phyloP scores from a whole-genome alignment of 2,113 vertebrate genomes.

The Semicossyphus pulcher region DNA sequence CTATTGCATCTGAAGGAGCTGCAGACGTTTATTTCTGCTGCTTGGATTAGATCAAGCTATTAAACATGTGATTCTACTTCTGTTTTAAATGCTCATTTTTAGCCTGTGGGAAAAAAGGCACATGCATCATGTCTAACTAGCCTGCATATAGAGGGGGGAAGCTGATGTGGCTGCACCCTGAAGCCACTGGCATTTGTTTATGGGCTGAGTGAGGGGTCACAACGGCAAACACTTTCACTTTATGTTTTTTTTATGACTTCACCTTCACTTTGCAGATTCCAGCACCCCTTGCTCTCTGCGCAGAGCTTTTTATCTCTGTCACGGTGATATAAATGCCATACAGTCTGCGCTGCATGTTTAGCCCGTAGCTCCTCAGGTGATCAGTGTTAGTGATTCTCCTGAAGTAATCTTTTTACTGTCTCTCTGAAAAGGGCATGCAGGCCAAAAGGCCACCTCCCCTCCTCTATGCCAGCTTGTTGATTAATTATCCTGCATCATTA shows the following conservation, averaged over 20 bases:
- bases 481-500: constrained; percentile 52
- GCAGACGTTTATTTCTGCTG: constrained; percentile 25
- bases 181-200: not conserved
- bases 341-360: constrained; percentile 13
- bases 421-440: constrained; percentile 57
- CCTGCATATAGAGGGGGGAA: not conserved
- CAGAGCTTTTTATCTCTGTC: constrained; percentile 29
- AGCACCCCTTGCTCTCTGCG: constrained; percentile 11
- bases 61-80: constrained; percentile 5
- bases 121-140: constrained; percentile 1
- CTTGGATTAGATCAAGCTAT: not conserved
- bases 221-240: constrained; percentile 3
- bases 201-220: constrained; percentile 14
- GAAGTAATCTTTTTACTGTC: constrained; percentile 44
- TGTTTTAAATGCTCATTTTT: constrained; percentile 31
- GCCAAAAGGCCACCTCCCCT: constrained; percentile 34
- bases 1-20: constrained; percentile 23
- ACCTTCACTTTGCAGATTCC: constrained; percentile 9
- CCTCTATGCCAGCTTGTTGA: constrained; percentile 39
- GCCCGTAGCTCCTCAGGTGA: constrained; percentile 49
- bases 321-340: constrained; percentile 50
- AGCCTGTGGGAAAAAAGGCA: not conserved
- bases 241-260: constrained; percentile 15
- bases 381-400: constrained; percentile 38
- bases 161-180: not conserved